Evolutionary conservation across 1,140 invertebrate species (phyloP), one percentile per base, ranked within the genome.

Genomic region (Pachypsylla venusta): DNA sequence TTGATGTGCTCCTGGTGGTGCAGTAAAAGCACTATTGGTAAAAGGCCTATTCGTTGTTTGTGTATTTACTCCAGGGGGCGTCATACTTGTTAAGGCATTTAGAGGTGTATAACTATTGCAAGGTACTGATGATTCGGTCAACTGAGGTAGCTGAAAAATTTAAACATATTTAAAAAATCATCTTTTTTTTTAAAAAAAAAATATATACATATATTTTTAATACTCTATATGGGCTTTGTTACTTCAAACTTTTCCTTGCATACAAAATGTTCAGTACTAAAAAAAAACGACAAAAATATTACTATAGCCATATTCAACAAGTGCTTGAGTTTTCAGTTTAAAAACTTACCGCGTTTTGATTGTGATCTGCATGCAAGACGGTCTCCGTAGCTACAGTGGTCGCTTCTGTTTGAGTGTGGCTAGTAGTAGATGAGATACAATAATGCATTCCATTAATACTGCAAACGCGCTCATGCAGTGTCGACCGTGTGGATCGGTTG

Each of bases 81-180:
- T 80, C 87, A 90, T 90, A 62, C 82, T 87, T 30, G 86, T 89
- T 59, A 89, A 73, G n/a, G 87, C 87, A 54, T 83, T 83, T 30
- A 90, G 75, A 14, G 87, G 87, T 28, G 85, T 88, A 68, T 90
- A 90, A 25, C 78, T 79, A 66, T 81, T 80, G 65, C 60, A 40
- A 25, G 57, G 57, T 5, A 22, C 22, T 7, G n/a, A 19, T 19
- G 42, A 48, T n/a, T 48, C 42, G 16, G 42, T 48, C 4, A 60
- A 56, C 28, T 40, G 54, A n/a, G 53, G 54, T 35, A 39, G 58
- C 54, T 56, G 58, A 56, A 42, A 54, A 48, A 42, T 20, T 12
- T 39, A 56, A 26, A 40, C 13, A 60, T 10, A 57, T 1, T 4
- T n/a, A 53, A 48, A 35, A 35, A 12, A 10, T 16, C 30, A 35